Evolutionary conservation across 2,113 vertebrate genomes (phyloP), one percentile per base, ranked within the genome.

Genomic region (Rattus rattus): DNA sequence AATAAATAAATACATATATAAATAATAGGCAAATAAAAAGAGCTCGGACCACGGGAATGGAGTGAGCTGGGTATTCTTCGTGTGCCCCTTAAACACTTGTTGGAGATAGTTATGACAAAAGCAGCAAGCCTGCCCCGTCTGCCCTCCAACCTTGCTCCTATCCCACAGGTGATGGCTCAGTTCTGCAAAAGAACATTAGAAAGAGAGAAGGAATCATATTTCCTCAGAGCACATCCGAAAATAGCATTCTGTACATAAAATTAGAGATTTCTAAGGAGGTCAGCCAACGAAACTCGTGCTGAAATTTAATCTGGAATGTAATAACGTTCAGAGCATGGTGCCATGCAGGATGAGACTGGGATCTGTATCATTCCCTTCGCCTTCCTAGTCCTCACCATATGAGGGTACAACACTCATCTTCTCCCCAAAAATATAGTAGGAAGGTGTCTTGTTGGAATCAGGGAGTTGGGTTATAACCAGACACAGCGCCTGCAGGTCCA

Each of bases 161-260:
- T 56, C 28, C 39, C 56, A 19, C 84, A 72, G 16, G 1, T 47
- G 39, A 70, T 49, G 10, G 20, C 36, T 56, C 30, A 26, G 36
- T 59, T 61, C 36, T 36, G 28, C 90, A 95, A 92, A n/a, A 84
- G 87, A 97, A 98, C 0, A 88, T 84, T 43, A 39, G 79, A 87
- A 83, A 88, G 84, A 91, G 77, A 43, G 49, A 65, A 70, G 70
- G 7, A 70, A 87, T 4, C 47, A 10, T 0, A 24, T 84, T 91
- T 91, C 72, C 30, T 91, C 88, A 49, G 16, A 49, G 24, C 22
- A 84, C 5, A 52, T 39, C 28, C 96, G 26, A 81, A 86, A 90
- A 63, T 19, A 91, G 2, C 7, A 77, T 96, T 93, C 24, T 22
- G 0, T 52, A 30, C 12, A 61, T 17, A 79, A 87, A 96, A 88